Conservation (phyloP, 2,113 vertebrate genomes). For the Aplodontia rufa region DNA sequence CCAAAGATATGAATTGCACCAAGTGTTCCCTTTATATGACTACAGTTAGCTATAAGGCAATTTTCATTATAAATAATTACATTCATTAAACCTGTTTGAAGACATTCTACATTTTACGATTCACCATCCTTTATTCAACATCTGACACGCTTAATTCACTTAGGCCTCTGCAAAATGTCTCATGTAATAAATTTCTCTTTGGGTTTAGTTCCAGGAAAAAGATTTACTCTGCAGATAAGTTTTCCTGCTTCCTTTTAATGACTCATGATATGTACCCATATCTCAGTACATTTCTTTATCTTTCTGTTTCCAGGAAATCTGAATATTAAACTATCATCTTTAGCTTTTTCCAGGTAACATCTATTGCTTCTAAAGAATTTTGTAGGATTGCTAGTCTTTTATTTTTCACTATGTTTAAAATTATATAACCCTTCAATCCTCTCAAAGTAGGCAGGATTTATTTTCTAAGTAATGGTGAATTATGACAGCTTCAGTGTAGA, state of each 20-base stretch:
- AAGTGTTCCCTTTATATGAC: constrained; percentile 30
- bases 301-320: constrained; percentile 42
- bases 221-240: background rate
- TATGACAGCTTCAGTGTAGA: constrained; percentile 17
- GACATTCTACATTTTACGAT: constrained; percentile 49
- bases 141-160: constrained; percentile 59
- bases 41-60: constrained; percentile 2
- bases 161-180: constrained; percentile 43
- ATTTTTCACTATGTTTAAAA: background rate
- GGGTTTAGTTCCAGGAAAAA: constrained; percentile 23
- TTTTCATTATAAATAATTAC: constrained; percentile 62
- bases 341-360: background rate
- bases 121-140: constrained; percentile 33
- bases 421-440: background rate
- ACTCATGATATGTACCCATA: background rate
- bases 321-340: background rate
- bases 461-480: constrained; percentile 10
- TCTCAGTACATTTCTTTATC: background rate
- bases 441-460: constrained; percentile 39
- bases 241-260: constrained; percentile 26
- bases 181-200: constrained; percentile 51
- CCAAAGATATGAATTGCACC: constrained; percentile 28
- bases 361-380: background rate
- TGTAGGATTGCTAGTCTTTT: background rate
- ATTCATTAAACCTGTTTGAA: constrained; percentile 56